Evolutionary conservation across 2,797 vertebrate genomes (phyloP).

Genomic region (Pogoniulus pusillus): DNA sequence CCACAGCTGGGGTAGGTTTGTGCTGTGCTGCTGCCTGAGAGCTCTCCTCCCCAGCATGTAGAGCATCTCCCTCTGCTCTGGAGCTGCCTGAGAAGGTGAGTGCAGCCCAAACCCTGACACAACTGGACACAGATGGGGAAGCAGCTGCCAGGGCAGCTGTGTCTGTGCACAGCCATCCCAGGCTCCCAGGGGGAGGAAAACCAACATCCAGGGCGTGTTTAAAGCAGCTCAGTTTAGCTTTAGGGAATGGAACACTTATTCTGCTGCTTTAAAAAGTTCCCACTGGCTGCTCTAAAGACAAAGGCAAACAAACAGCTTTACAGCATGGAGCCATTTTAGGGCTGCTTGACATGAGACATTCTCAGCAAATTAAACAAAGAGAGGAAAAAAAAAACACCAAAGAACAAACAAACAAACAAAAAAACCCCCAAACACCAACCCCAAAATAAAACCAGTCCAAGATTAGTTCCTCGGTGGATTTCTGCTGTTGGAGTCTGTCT

Average conservation of each 20-base stretch:
- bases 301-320: not conserved
- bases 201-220: fast-evolving
- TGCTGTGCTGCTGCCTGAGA: not conserved
- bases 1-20: fast-evolving
- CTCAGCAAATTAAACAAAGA: too few relatives aligned
- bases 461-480: not conserved
- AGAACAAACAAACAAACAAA: too few relatives aligned
- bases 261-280: not conserved
- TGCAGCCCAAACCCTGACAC: not conserved
- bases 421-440: not conserved
- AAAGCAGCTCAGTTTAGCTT: not conserved
- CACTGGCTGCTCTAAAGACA: not conserved
- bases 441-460: not conserved
- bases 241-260: not conserved
- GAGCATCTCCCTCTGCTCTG: not conserved
- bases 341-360: not conserved
- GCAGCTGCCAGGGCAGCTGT: not conserved
- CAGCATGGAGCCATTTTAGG: not conserved
- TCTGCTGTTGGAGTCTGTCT: too few relatives aligned
- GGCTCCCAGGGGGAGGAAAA: not conserved
- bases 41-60: fast-evolving
- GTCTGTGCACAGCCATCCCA: fast-evolving
- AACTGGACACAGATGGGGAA: not conserved
- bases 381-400: too few relatives aligned
- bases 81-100: too few relatives aligned